Evolutionary conservation across 2,888 invertebrate genomes (phyloP), one percentile per base, ranked within the genome.

Genomic region (Heliconius sara): DNA sequence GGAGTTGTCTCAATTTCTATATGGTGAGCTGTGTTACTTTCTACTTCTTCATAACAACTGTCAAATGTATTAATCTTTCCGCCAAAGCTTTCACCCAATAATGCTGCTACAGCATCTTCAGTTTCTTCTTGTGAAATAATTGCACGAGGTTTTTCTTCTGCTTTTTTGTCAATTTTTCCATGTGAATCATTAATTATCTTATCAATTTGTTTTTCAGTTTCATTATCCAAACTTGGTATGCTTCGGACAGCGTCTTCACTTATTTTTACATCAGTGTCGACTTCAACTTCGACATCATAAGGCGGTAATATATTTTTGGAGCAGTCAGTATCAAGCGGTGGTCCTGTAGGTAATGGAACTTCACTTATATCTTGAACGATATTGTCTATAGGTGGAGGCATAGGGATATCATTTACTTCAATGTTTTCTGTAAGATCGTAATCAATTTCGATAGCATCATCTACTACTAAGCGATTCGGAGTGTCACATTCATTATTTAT

Each of bases 121-220:
- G 98, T 98, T 92, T 98, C 98, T 93, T 98, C 98, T 91, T 98
- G 98, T 0, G 98, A 98, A 86, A 98, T 98, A 0, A 97, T 96
- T 16, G 97, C 97, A 73, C 98, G 96, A 0, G 97, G 97, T 87
- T 98, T 98, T 87, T 98, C 98, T 82, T 97, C 97, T 0, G 91
- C 83, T 87, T 96, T 96, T 76, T 96, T 96, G 13, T 96, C 96
- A 5, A 93, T 84, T 85, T 96, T 96, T 19, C 87, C 65, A 78
- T 87, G 85, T 22, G 86, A 79, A 76, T 93, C 93, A n/a, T 85
- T 80, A 34, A 77, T 47, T 47, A 77, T 76, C 92, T 91, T 78
- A 89, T 91, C 86, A 89, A 93, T 78, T 68, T 80, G 83, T 85
- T 90, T 91, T 25, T 91, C 92, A 43, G 82, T 77, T 63, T 88